phyloP scores from a whole-genome alignment of 2,888 invertebrate genomes.

The Girardia tigrina region DNA sequence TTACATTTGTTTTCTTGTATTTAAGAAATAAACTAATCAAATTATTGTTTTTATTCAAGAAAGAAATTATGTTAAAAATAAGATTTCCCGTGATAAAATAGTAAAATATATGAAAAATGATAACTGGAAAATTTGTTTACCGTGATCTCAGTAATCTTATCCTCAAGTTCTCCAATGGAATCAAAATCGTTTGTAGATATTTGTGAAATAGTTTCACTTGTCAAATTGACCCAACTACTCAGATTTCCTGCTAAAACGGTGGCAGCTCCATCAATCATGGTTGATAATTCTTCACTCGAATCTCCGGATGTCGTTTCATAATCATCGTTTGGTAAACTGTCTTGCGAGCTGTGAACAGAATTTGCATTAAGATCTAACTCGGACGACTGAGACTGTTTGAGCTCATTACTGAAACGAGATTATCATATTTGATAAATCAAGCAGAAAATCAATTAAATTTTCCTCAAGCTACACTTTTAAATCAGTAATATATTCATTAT shows the following conservation, averaged over 20 bases:
- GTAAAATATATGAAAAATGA: no score
- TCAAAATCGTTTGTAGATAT: background rate
- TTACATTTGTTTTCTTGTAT: no score
- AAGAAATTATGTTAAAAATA: no score
- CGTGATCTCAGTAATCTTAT: constrained; percentile 14
- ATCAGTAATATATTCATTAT: no score
- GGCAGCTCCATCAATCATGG: constrained; percentile 17
- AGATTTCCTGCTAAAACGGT: constrained; percentile 5
- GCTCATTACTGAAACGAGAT: background rate
- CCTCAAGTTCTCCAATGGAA: background rate
- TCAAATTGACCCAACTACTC: background rate
- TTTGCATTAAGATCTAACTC: background rate
- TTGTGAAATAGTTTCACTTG: background rate
- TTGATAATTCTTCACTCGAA: background rate
- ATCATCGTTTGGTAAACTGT: constrained; percentile 9
- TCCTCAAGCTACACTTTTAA: no score
- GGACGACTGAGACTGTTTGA: background rate
- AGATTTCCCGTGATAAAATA: no score
- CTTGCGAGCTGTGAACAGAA: background rate
- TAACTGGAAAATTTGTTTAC: no score
- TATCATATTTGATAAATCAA: no score
- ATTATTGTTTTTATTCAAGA: no score
- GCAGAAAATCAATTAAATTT: no score
- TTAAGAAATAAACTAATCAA: no score
- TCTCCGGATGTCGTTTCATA: background rate